Base-by-base conservation (phyloP, 2,797 vertebrate species). In the Lepilemur septentrionalis region DNA sequence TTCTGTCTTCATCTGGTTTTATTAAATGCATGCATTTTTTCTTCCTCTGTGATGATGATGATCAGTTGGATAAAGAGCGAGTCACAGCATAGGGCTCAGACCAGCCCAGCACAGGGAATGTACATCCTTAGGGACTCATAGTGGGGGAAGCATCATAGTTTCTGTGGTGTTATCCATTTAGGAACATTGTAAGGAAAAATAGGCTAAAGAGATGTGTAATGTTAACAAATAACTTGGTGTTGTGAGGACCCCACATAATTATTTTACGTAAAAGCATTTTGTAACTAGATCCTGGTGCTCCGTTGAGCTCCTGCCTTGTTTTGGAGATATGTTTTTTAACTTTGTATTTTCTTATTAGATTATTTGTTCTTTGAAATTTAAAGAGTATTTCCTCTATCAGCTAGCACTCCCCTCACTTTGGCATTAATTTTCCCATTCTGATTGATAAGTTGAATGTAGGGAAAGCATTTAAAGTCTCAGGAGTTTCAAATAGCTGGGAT, bases 401-500 rank as follows among this genome's bases (percentile, higher is more conserved):
- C 41, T 81, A 22, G 69, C 10, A 59, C 57, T 59, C 23, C 4
- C 57, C 25, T 65, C 0, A 23, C 52, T 86, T 79, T 94, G 65
- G 73, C n/a, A 17, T 32, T 30, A 1, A 0, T 2, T 82, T 96
- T 75, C n/a, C n/a, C 20, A 55, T 67, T 85, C 41, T n/a, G 15
- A 2, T 63, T 93, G 57, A 78, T 96, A 79, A 72, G 65, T 79
- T 87, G 87, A 57, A 30, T 89, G 14, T 81, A 86, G 57, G 28
- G 86, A 89, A 95, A 93, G 61, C 30, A 2, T 0, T 0, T 65
- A 72, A 48, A 87, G 23, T 81, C 48, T 0, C 0, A 6, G 17
- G 35, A 52, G 9, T 93, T 97, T 83, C 87, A 43, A 93, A 81
- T 93, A 94, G 67, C 55, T 92, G 2, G 5, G 9, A 84, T 87